These are phyloP conservation scores for Pheosia gnoma DNA, from an alignment of 2,888 invertebrate genomes.

Conservation along the genomic window DNA sequence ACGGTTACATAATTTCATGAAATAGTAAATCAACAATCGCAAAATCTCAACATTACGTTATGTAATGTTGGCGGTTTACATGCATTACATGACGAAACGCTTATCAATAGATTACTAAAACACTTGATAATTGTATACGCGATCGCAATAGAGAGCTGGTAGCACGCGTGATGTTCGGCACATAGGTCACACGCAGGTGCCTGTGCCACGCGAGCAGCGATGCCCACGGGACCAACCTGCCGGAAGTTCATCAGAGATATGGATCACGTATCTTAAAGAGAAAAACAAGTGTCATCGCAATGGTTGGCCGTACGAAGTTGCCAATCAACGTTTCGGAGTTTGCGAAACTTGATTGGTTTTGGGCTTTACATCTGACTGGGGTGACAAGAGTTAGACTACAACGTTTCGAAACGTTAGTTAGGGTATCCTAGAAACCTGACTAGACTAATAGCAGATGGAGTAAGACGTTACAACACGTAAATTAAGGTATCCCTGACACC, in stretches of 20 bases:
- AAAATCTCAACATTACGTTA: neutral
- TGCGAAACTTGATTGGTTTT: too few relatives aligned
- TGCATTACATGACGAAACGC: conserved; percentile 19
- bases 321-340: too few relatives aligned
- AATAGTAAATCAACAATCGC: neutral
- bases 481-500: too few relatives aligned
- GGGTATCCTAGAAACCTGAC: too few relatives aligned
- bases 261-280: neutral
- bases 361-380: too few relatives aligned
- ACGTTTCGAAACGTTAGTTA: too few relatives aligned
- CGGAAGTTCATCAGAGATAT: neutral
- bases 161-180: conserved; percentile 23
- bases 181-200: conserved; percentile 5
- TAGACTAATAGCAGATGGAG: too few relatives aligned
- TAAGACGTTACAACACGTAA: too few relatives aligned
- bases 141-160: conserved; percentile 22
- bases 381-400: too few relatives aligned
- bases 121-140: conserved; percentile 34
- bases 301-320: too few relatives aligned
- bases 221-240: neutral
- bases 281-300: too few relatives aligned
- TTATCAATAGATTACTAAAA: conserved; percentile 35
- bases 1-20: neutral
- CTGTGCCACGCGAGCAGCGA: too few relatives aligned
- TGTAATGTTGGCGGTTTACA: neutral